phyloP scores from a whole-genome alignment of 2,888 invertebrate genomes.

The Hybos culiciformis region DNA sequence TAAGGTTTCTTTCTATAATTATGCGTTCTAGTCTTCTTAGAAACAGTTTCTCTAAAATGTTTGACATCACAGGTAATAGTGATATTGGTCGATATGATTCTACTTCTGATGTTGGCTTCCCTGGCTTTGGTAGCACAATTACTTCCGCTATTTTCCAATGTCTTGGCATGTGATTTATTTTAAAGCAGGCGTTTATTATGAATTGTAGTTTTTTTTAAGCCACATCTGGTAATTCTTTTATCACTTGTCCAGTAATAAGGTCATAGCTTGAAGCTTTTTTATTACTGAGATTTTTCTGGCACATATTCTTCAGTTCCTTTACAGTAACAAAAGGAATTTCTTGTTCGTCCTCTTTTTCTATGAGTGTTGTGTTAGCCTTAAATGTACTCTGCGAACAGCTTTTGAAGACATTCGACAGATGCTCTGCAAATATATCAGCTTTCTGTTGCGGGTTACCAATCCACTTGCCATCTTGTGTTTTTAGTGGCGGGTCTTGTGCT shows the following conservation, averaged over 20 bases:
- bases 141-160: slow-evolving; percentile 16
- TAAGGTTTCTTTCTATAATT: neutral
- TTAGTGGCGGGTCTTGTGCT: neutral
- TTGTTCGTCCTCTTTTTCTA: neutral
- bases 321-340: neutral
- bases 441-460: neutral
- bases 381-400: neutral
- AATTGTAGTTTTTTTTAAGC: slow-evolving; percentile 15
- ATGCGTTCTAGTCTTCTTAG: slow-evolving; percentile 11
- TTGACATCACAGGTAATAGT: slow-evolving; percentile 16
- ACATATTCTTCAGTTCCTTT: neutral
- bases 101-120: slow-evolving; percentile 15
- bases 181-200: slow-evolving; percentile 15
- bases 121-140: slow-evolving; percentile 20
- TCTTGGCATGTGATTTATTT: slow-evolving; percentile 5
- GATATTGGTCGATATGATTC: slow-evolving; percentile 18
- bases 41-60: slow-evolving; percentile 18
- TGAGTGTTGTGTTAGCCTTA: neutral
- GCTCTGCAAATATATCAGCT: neutral
- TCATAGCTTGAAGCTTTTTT: slow-evolving; percentile 18
- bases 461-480: slow-evolving; percentile 1
- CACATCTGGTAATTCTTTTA: slow-evolving; percentile 17
- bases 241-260: slow-evolving; percentile 16
- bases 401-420: neutral
- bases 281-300: slow-evolving; percentile 5